Base-by-base conservation (phyloP, 2,113 vertebrate genomes). In the Steatornis caripensis region DNA sequence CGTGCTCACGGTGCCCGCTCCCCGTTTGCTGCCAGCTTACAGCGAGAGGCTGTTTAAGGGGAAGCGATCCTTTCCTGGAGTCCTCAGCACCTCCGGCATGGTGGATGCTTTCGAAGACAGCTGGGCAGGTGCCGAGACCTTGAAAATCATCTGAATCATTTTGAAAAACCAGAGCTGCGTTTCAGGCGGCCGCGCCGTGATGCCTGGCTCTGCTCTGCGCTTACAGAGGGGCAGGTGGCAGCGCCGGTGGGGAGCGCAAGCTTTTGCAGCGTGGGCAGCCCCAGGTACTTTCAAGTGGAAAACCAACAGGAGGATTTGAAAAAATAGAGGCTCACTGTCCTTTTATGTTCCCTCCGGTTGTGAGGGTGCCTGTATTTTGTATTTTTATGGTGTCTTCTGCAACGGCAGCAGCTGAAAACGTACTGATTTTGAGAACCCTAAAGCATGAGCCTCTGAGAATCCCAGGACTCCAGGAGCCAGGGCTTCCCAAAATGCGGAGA, bases 381-480 rank as follows among this genome's bases (percentile, higher is more conserved):
- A 29, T 10, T 82, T 91, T 81, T 45, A 3, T n/a, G 53, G 43
- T 43, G 78, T 7, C 34, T 2, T 55, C 39, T 69, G 79, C 70
- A 39, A n/a, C 0, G 0, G 11, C 22, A 37, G 7, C 15, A 51
- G 30, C 65, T 66, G n/a, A 57, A 83, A 64, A 34, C 0, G 2
- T 3, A 7, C 9, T 2, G 3, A 21, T 34, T 36, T 11, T 57
- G 57, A 70, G 30, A 39, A 29, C 2, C 0, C 0, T 24, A 30
- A 48, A 46, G 20, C 12, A 13, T 1, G 3, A 21, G 10, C 24
- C 15, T n/a, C n/a, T 1, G 6, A 51, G 34, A 89, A 49, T 71
- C 15, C 60, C 5, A 3, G 6, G 49, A 11, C 12, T 75, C 37
- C 69, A 20, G 64, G 23, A 80, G 53, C 34, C 27, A 16, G 39